These are phyloP conservation scores for Peromyscus attwateri DNA, from an alignment of 2,797 vertebrate species.

Conservation along the genomic window DNA sequence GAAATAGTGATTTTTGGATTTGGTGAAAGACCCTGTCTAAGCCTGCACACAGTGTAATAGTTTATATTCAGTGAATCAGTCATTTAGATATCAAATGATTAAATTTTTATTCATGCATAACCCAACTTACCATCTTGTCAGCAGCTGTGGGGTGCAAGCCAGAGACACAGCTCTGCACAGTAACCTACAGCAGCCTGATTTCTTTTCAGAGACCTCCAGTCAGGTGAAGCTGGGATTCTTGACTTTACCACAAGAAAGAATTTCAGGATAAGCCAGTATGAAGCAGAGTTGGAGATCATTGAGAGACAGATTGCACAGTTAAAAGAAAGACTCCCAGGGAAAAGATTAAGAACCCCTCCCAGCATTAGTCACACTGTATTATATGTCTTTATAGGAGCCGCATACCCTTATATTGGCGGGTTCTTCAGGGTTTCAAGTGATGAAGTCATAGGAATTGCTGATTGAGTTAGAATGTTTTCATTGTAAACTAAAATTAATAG, in stretches of 20 bases:
- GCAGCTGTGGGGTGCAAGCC: background rate
- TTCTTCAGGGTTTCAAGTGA: background rate
- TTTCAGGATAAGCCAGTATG: background rate
- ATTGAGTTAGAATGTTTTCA: background rate
- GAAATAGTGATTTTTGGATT: background rate
- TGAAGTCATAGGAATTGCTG: background rate
- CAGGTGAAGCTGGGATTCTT: background rate
- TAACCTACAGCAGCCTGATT: background rate
- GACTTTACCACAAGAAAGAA: background rate
- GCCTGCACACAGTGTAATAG: background rate
- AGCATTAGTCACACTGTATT: background rate
- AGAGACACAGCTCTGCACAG: background rate
- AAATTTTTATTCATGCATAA: background rate
- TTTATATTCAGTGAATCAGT: background rate
- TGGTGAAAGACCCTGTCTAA: background rate
- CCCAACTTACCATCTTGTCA: background rate
- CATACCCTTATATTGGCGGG: background rate
- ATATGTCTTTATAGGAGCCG: background rate
- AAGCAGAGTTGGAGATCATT: background rate
- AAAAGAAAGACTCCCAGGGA: background rate
- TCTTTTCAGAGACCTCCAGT: background rate
- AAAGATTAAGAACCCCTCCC: background rate
- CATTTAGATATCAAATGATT: too few relatives aligned
- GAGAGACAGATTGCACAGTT: background rate
- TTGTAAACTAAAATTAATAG: background rate